phyloP scores from a whole-genome alignment of 2,797 vertebrate species.

The Antennarius maculatus region DNA sequence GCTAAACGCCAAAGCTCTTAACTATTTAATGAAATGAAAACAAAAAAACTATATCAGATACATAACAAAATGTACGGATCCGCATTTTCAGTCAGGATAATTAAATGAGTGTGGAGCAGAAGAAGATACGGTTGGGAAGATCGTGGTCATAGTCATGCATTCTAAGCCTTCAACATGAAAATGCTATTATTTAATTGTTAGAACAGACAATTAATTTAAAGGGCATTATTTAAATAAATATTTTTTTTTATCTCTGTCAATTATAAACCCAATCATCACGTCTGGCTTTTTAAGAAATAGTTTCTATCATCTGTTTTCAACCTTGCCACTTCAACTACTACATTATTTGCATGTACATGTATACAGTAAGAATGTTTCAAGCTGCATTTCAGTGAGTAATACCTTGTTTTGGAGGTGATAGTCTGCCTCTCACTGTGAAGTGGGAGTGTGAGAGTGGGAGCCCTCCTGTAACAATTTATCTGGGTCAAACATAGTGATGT shows the following conservation, averaged over 20 bases:
- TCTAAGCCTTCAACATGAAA: not conserved
- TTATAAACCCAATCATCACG: not conserved
- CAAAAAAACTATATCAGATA: no score
- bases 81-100: no score
- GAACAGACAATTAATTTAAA: no score
- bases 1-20: no score
- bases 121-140: not conserved
- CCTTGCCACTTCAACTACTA: no score
- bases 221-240: not conserved
- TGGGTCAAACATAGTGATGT: conserved; percentile 45
- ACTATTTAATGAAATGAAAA: no score
- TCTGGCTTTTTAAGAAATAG: not conserved
- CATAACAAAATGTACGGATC: not conserved
- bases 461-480: conserved; percentile 51
- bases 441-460: conserved; percentile 47
- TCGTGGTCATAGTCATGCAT: not conserved
- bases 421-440: conserved; percentile 42
- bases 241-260: not conserved
- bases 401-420: conserved; percentile 37
- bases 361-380: conserved; percentile 19
- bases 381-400: conserved; percentile 28
- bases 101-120: not conserved
- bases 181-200: no score
- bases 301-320: no score
- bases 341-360: no score